Percentiles rank a stretch among this genome's conserved stretches.
These are phyloP conservation scores for Pachymerium ferrugineum DNA, from an alignment of 2,888 invertebrate genomes.

Conservation along the genomic window DNA sequence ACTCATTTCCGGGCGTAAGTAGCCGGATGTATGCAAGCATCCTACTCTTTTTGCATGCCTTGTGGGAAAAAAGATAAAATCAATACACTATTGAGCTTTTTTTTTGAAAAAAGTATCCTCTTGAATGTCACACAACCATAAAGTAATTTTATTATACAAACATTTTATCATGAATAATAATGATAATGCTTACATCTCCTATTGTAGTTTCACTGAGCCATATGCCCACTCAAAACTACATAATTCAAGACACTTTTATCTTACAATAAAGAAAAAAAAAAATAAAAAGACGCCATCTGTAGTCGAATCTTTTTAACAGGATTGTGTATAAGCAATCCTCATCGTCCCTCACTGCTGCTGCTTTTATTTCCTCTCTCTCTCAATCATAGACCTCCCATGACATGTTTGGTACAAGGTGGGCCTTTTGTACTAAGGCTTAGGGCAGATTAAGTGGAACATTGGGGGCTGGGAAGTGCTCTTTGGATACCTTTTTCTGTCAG, in stretches of 20 bases:
- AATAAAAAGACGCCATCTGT: background rate
- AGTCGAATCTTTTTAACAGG: conserved; percentile 15
- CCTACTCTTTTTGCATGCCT: background rate
- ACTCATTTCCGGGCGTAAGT: conserved; percentile 1
- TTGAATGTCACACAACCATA: no score
- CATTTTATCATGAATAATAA: no score
- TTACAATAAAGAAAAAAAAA: background rate
- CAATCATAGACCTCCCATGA: conserved; percentile 13
- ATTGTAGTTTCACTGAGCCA: no score
- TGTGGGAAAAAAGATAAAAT: background rate
- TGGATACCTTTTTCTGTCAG: conserved; percentile 14
- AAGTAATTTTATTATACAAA: no score
- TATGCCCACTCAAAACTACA: background rate
- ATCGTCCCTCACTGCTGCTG: background rate
- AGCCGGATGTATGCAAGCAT: background rate
- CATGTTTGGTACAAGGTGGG: conserved; percentile 9
- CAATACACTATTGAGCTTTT: background rate
- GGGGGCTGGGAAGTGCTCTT: conserved; percentile 12
- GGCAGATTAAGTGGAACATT: conserved; percentile 15
- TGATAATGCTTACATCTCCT: no score
- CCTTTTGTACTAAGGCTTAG: background rate
- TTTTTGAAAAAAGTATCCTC: no score
- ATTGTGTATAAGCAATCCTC: background rate
- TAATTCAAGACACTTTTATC: no score
- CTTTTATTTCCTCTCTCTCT: conserved; percentile 14